Conservation (phyloP, 1,140 invertebrate genomes). For the Andrena cerasifolii region DNA sequence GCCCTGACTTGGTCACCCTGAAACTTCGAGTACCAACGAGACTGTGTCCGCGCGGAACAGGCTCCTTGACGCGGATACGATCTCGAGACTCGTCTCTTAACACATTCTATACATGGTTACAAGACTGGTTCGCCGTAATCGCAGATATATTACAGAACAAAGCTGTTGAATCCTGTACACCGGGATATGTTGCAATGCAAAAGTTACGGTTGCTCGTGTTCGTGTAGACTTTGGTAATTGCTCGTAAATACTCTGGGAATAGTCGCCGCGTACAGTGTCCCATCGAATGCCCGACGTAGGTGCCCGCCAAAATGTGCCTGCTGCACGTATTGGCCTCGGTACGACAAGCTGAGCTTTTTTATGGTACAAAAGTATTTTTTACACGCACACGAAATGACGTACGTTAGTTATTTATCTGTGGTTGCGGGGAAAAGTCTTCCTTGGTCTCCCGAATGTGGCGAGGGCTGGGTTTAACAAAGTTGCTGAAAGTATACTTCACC, state of each 20-base stretch:
- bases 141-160: not conserved
- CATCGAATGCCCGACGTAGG: not conserved
- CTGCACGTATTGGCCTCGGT: not conserved
- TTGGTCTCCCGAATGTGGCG: not conserved
- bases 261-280: slow-evolving; percentile 3
- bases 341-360: slow-evolving; percentile 44
- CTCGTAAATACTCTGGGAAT: slow-evolving; percentile 52
- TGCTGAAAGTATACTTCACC: slow-evolving; percentile 7
- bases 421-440: slow-evolving; percentile 11
- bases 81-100: not conserved
- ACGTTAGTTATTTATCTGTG: slow-evolving; percentile 55
- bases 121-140: not conserved
- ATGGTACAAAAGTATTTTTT: slow-evolving; percentile 62
- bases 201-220: slow-evolving; percentile 24
- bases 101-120: not conserved
- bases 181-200: slow-evolving; percentile 43
- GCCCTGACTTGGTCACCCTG: slow-evolving; percentile 74
- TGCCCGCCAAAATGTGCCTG: slow-evolving; percentile 44
- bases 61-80: slow-evolving; percentile 16
- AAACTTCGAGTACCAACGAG: slow-evolving; percentile 57
- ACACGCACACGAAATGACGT: slow-evolving; percentile 38
- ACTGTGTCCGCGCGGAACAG: slow-evolving; percentile 52
- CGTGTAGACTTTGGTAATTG: not conserved
- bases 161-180: not conserved
- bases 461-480: slow-evolving; percentile 26